Evolutionary conservation across 1,140 invertebrate genomes (phyloP).

Genomic region (Elysia chlorotica): DNA sequence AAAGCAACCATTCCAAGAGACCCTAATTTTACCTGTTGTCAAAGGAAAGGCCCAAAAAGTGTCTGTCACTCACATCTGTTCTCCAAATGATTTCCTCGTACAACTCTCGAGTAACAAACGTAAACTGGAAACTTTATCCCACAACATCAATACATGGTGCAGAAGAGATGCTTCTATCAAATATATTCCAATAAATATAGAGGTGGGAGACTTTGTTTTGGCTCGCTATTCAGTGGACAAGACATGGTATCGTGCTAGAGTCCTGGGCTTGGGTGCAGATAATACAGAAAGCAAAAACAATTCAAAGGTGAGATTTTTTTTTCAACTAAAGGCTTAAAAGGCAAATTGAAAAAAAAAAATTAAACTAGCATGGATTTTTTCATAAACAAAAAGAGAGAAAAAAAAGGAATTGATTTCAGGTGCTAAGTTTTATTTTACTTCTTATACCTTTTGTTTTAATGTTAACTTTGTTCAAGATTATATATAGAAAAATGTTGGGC

Average conservation of each 20-base stretch:
- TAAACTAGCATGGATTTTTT: too few relatives aligned
- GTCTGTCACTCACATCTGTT: slow-evolving; percentile 13
- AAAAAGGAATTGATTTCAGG: too few relatives aligned
- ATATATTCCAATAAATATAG: not conserved
- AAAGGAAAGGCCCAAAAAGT: slow-evolving; percentile 6
- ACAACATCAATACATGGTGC: slow-evolving; percentile 16
- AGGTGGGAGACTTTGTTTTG: not conserved
- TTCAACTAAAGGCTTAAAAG: too few relatives aligned
- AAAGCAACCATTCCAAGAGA: too few relatives aligned
- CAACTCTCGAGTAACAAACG: slow-evolving; percentile 1
- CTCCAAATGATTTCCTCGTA: slow-evolving; percentile 16
- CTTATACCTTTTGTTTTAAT: too few relatives aligned
- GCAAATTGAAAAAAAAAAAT: too few relatives aligned
- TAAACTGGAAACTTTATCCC: slow-evolving; percentile 2
- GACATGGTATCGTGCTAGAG: slow-evolving; percentile 13
- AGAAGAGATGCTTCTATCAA: not conserved
- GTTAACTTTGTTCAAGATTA: too few relatives aligned
- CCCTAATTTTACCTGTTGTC: not conserved
- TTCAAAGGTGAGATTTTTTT: too few relatives aligned
- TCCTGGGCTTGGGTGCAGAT: slow-evolving; percentile 1
- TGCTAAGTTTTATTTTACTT: too few relatives aligned
- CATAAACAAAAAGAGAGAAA: too few relatives aligned
- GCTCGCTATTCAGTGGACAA: slow-evolving; percentile 17
- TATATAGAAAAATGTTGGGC: too few relatives aligned
- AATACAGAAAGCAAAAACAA: too few relatives aligned